These are phyloP conservation scores for Drosophila lutescens DNA, from an alignment of 2,888 invertebrate species.

Conservation along the genomic window DNA sequence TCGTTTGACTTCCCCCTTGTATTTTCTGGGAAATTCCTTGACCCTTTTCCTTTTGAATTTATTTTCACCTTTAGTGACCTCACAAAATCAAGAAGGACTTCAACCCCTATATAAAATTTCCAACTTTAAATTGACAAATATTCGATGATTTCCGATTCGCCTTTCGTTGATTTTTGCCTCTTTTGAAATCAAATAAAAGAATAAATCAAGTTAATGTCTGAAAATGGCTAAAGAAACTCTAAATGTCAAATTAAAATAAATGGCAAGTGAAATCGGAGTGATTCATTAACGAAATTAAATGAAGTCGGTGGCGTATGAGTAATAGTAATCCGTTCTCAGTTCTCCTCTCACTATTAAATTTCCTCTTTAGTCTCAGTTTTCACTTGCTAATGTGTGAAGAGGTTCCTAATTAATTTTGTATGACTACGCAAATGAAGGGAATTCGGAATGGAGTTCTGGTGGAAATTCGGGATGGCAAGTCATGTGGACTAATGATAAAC, in stretches of 20 bases:
- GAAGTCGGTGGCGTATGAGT: slow-evolving; percentile 23
- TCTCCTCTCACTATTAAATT: background rate
- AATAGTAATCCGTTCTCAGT: slow-evolving; percentile 14
- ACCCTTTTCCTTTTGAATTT: background rate
- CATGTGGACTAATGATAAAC: slow-evolving; percentile 53
- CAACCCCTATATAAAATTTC: background rate
- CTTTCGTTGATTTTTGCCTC: background rate
- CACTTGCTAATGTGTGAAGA: slow-evolving; percentile 24
- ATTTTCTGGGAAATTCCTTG: background rate
- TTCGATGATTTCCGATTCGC: background rate
- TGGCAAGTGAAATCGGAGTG: background rate
- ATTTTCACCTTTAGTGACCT: background rate
- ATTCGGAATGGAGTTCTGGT: background rate
- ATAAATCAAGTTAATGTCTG: slow-evolving; percentile 18
- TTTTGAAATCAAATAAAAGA: background rate
- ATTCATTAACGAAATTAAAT: slow-evolving; percentile 25
- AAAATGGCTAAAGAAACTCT: background rate
- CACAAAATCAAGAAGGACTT: background rate
- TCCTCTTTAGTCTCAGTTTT: slow-evolving; percentile 11
- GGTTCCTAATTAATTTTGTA: slow-evolving; percentile 33
- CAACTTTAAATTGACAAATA: too few relatives aligned
- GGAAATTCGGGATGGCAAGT: slow-evolving; percentile 32
- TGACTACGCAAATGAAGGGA: slow-evolving; percentile 41
- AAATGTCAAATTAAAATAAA: background rate
- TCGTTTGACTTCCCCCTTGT: slow-evolving; percentile 10